phyloP scores from a whole-genome alignment of 2,113 vertebrate genomes.

The Falcunculus frontatus region DNA sequence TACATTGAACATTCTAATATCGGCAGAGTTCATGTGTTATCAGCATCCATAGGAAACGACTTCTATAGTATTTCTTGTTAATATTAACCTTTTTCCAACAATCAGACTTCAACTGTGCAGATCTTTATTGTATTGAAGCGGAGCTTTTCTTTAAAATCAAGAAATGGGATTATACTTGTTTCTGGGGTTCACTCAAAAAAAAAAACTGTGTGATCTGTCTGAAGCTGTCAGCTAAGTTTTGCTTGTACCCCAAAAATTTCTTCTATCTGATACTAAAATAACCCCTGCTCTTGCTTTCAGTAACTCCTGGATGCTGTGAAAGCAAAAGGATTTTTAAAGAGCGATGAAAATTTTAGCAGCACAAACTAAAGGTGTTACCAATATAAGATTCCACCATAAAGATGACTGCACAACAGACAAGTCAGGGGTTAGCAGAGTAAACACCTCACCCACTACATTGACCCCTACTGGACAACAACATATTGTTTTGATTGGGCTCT shows the following conservation, averaged over 20 bases:
- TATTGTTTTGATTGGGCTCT: not conserved
- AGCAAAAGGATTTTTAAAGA: not conserved
- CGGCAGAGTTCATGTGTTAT: not conserved
- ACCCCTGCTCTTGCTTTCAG: not conserved
- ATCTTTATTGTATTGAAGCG: not conserved
- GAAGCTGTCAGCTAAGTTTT: not conserved
- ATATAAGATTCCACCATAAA: not conserved
- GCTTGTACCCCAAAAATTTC: not conserved
- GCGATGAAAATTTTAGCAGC: not conserved
- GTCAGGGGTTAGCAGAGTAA: not conserved
- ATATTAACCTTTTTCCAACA: not conserved
- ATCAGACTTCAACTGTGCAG: rapidly evolving
- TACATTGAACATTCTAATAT: not conserved
- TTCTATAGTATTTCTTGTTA: not conserved
- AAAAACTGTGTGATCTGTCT: not conserved
- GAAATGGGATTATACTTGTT: not conserved
- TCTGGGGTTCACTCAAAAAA: not conserved
- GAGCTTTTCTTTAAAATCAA: not conserved
- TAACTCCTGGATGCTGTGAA: not conserved
- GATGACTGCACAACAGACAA: not conserved
- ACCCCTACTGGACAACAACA: not conserved
- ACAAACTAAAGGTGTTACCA: not conserved
- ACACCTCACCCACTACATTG: not conserved
- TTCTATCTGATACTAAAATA: not conserved
- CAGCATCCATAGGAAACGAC: not conserved